Percentiles rank a stretch among this genome's conserved stretches.
Evolutionary conservation across 2,797 vertebrate species (phyloP).

Genomic region (Amblyraja radiata): DNA sequence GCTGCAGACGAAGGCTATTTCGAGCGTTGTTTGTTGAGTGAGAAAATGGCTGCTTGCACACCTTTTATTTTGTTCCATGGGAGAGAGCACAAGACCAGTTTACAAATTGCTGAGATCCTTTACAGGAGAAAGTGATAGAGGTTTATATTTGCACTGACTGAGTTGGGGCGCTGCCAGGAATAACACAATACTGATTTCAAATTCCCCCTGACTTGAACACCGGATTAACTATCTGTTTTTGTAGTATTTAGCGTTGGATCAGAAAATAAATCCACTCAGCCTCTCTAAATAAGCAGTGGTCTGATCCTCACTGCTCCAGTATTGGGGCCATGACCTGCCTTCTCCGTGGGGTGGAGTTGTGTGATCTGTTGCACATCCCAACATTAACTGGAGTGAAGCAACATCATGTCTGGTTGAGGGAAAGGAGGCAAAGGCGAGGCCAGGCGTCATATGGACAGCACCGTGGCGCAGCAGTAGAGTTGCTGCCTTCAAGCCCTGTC

Average conservation of each 20-base stretch:
- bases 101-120: not conserved
- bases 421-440: too few relatives aligned
- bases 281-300: not conserved
- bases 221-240: not conserved
- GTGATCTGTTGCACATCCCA: not conserved
- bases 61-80: not conserved
- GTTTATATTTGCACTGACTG: not conserved
- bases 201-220: not conserved
- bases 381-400: too few relatives aligned
- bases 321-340: not conserved
- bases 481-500: too few relatives aligned
- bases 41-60: too few relatives aligned
- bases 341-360: not conserved
- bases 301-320: not conserved
- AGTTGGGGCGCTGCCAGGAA: not conserved
- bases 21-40: too few relatives aligned
- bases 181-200: not conserved
- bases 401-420: too few relatives aligned
- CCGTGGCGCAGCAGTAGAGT: too few relatives aligned
- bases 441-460: too few relatives aligned
- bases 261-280: not conserved
- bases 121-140: not conserved
- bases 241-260: not conserved
- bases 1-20: too few relatives aligned
- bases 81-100: not conserved